Evolutionary conservation across 2,797 vertebrate species (phyloP), one percentile per base, ranked within the genome.

Genomic region (Alcedo atthis): DNA sequence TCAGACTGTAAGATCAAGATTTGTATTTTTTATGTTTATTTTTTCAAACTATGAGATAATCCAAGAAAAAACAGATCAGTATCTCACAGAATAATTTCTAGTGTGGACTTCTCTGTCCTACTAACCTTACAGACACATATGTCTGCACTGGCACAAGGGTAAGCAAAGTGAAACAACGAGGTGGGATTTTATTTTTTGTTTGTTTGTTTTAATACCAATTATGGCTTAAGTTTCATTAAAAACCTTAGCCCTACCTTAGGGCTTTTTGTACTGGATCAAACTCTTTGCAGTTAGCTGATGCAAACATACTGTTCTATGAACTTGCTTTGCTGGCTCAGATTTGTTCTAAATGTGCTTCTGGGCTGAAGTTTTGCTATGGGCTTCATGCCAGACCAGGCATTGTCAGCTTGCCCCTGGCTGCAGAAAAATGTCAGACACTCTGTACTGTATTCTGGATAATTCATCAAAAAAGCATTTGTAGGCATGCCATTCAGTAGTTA

Each of bases 391-490:
- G 63, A 43, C 24, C 46, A 71, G 59, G 40, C 55, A 28, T 32
- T 80, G 68, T 63, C 78, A 83, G 81, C 49, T 91, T 94, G 68
- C 35, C 63, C 71, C 49, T 64, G 76, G 81, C 55, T 85, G 64
- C 53, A 32, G 53, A 62, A n/a, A 71, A 87, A 64, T 33, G 61
- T 42, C 46, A 54, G 55, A 15, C 8, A 9, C 6, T 76, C 9
- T 33, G 6, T 74, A 8, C 53, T 2, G 0, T 55, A 4, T 76
- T 82, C 26, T 73, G 67, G 24, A 40, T 92, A 84, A 63, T 54
- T 63, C 8, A 45, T 70, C 16, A 37, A 51, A 63, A 82, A 87
- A 51, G 12, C 49, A n/a, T 53, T 48, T 0, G 0, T 19, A 8
- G 20, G 43, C 26, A 6, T 33, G 45, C 49, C 9, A 26, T 53